Base-by-base conservation (phyloP, 2,113 vertebrate genomes). In the Ivindomyrus marchei region DNA sequence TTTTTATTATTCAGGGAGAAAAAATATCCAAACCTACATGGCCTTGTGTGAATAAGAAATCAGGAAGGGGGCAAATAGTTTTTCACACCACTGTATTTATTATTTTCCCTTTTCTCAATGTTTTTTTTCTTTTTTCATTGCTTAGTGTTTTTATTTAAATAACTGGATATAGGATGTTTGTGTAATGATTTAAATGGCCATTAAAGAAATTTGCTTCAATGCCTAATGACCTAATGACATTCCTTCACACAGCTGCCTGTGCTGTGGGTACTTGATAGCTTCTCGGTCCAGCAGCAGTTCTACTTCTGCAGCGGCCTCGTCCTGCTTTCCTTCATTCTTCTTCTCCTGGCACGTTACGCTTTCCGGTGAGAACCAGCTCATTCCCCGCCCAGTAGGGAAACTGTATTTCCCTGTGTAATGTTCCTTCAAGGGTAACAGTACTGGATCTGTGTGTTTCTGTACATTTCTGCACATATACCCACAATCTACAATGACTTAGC, bases 281-380 rank as follows among this genome's bases (percentile, higher is more conserved):
- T 97, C 56, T 92, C 95, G 10, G 90, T 87, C 70, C 93, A 95
- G 70, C 93, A 95, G 39, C 94, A 92, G 92, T 90, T 96, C 0
- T 96, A 96, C 85, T 47, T 91, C 58, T 95, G 94, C 50, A 93
- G 92, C 0, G 94, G 93, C 0, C 93, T 97, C 45, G 89, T 96
- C 27, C 21, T 95, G 4, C 90, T 96, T 52, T 96, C 96, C 39
- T 93, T 97, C 88, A 88, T 97, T 36, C 91, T 97, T 66, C 94
- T 97, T 90, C 62, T 97, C 83, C 70, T 96, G 3, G 93, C 96
- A 9, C 95, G 93, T 47, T 94, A 94, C 80, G 94, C 90, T 89
- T 96, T 96, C 93, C 95, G 94, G 96, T 97, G 94, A 80, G 90
- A 62, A 90, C 15, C 13, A 80, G 74, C 74, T 17, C 36, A 17